These are phyloP conservation scores for Ellobius talpinus DNA, from an alignment of 2,113 vertebrate genomes.

Conservation along the genomic window DNA sequence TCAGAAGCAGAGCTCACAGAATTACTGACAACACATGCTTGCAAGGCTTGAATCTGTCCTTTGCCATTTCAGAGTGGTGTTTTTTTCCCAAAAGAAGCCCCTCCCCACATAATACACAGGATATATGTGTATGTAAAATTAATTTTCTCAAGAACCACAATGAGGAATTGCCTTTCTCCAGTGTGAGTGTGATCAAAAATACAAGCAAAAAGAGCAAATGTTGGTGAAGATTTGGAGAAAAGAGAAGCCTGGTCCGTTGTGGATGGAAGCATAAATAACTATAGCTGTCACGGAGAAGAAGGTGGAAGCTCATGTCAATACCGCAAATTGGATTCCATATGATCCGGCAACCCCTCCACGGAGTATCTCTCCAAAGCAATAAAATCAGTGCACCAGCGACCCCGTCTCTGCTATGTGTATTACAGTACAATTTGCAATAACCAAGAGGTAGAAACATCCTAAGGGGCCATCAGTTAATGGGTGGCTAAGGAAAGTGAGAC, in stretches of 20 bases:
- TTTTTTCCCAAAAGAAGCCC: background rate
- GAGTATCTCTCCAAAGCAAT: background rate
- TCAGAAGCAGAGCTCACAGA: conserved; percentile 28
- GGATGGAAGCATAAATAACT: background rate
- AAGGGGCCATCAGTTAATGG: background rate
- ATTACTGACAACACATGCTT: background rate
- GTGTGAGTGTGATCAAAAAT: background rate
- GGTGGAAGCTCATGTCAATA: background rate
- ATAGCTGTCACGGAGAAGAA: background rate
- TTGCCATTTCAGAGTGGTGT: background rate
- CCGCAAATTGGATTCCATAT: background rate
- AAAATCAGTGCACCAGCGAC: background rate
- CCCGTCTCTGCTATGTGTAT: background rate
- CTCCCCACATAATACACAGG: background rate
- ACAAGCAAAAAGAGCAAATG: background rate
- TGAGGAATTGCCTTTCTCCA: background rate
- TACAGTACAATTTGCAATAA: background rate
- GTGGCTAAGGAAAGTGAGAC: background rate
- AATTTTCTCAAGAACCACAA: conserved; percentile 27
- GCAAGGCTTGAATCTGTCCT: background rate
- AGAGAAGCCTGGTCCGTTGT: background rate
- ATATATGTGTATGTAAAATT: background rate
- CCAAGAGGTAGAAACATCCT: background rate
- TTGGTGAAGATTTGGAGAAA: background rate
- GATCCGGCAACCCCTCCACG: background rate